phyloP scores from a whole-genome alignment of 1,140 invertebrate genomes.

The Teleopsis dalmanni region DNA sequence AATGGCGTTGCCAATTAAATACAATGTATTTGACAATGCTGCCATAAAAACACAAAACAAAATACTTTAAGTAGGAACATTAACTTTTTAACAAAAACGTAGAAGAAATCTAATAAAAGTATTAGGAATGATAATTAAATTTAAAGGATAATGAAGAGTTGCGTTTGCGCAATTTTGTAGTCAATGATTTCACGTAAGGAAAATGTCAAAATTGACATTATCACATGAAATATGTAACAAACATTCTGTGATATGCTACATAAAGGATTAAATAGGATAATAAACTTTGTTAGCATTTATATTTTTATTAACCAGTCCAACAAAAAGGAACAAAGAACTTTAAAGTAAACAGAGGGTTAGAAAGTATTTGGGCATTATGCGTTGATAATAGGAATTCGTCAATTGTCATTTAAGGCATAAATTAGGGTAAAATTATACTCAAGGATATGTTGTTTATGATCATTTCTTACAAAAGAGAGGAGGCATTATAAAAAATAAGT shows the following conservation, averaged over 20 bases:
- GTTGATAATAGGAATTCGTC: constrained; percentile 23
- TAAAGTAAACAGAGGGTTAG: constrained; percentile 5
- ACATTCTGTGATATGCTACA: constrained; percentile 5
- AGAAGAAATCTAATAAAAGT: no score
- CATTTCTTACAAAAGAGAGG: no score
- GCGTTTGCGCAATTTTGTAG: not conserved
- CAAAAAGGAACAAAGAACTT: not conserved
- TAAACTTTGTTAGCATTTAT: constrained; percentile 39
- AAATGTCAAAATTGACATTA: constrained; percentile 39
- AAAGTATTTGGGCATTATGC: not conserved
- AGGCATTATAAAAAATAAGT: no score
- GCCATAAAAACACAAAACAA: no score
- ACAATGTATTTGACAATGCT: no score
- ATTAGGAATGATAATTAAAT: no score
- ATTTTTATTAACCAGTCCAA: constrained; percentile 33
- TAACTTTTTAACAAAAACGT: no score
- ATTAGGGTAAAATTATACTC: constrained; percentile 31
- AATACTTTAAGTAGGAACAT: no score
- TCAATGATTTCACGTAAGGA: no score
- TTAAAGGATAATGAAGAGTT: no score
- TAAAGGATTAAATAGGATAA: constrained; percentile 28
- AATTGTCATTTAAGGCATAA: constrained; percentile 41
- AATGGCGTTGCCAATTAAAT: no score
- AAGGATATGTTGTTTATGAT: not conserved
- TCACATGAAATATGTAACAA: constrained; percentile 43